Conservation (phyloP, 53 echinoderm and acorn worm species). For the Hippasteria phrygiana region DNA sequence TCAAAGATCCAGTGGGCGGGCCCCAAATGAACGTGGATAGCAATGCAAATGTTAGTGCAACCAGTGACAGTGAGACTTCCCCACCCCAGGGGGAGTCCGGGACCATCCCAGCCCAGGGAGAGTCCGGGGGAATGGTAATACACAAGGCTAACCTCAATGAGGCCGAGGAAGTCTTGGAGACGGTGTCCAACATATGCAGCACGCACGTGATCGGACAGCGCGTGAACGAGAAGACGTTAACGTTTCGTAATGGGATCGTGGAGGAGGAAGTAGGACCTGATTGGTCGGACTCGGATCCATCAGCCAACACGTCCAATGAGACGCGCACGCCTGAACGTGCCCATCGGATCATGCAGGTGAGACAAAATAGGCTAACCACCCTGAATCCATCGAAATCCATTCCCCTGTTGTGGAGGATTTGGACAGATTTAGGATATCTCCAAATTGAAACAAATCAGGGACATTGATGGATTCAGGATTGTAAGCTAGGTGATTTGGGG, state of each 20-base stretch:
- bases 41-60: conserved; percentile 28
- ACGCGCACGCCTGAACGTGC: conserved; percentile 18
- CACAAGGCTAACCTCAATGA: conserved; percentile 87
- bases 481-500: no score
- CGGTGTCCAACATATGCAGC: conserved; percentile 88
- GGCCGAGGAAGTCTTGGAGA: conserved; percentile 86
- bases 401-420: no score
- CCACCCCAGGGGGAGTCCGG: conserved; percentile 29
- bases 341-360: conserved; percentile 53
- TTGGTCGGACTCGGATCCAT: conserved; percentile 70
- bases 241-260: conserved; percentile 89
- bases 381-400: no score
- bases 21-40: conserved; percentile 23
- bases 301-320: conserved; percentile 27
- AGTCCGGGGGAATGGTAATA: conserved; percentile 58
- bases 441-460: no score
- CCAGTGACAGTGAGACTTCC: conserved; percentile 7
- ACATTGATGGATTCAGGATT: no score
- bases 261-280: conserved; percentile 82
- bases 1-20: conserved; percentile 9
- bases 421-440: no score
- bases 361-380: not conserved
- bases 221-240: conserved; percentile 86
- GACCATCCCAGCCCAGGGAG: conserved; percentile 1
- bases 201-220: conserved; percentile 86